Base-by-base conservation (phyloP, 2,113 vertebrate species). In the Sclerurus mexicanus region DNA sequence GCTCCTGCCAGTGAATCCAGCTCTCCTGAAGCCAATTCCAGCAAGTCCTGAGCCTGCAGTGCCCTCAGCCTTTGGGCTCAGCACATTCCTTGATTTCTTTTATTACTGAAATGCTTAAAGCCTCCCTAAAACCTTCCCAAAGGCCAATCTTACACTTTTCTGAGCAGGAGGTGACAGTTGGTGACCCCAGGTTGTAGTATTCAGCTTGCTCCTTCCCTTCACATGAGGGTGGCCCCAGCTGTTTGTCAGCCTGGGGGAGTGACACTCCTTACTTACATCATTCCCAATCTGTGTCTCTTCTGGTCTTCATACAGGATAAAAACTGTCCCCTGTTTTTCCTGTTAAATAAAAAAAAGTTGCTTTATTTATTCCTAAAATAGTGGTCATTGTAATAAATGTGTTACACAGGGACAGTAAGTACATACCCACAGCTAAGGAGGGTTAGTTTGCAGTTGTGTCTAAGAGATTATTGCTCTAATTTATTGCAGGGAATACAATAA, bases 301-400 rank as follows among this genome's bases (percentile, higher is more conserved):
- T 96, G 62, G n/a, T 97, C 96, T 87, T 98, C 98, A 19, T 97
- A 98, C 46, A 98, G 24, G 15, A 98, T 24, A 68, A 98, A 98
- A 72, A 98, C 22, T 2, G 98, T 98, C 59, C 98, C 98, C 93
- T 98, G 93, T 80, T 96, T 98, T 58, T 98, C 96, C 98, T 98
- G 95, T 87, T 62, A 84, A 95, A 93, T 63, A 87, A 85, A 52
- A 93, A 73, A 82, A 81, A 94, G n/a, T 23, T 60, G 82, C 31
- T 69, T 56, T 59, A 39, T 86, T 93, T 50, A 46, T 67, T 92
- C 62, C 40, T 87, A 21, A 63, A 92, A 46, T 3, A 62, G 9
- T 7, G 22, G 23, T 13, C 52, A 39, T 23, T 60, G 6, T 11
- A 85, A 53, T 37, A 17, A 66, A 56, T 5, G 8, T 25, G 16